A percentile compares a stretch with the other conserved stretches of the same genome.
phyloP scores from a whole-genome alignment of 1,140 invertebrate species.

The Temnothorax longispinosus region DNA sequence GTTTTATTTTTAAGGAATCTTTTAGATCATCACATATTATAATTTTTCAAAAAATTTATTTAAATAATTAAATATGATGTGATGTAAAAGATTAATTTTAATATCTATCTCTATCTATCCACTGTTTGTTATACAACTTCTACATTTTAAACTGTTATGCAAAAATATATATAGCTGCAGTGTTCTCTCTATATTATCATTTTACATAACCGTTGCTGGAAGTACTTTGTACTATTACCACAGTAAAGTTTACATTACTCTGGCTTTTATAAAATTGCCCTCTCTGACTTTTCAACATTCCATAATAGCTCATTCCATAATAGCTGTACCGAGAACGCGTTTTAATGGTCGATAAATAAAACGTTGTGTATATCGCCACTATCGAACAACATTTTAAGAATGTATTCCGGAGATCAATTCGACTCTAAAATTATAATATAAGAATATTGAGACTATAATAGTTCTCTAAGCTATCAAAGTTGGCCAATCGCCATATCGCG shows the following conservation, averaged over 20 bases:
- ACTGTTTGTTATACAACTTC: neutral
- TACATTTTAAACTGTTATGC: neutral
- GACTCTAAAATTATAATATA: neutral
- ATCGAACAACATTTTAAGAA: neutral
- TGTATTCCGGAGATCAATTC: neutral
- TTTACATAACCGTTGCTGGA: conserved; percentile 69
- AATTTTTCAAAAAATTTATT: too few species aligned
- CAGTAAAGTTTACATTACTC: conserved; percentile 23
- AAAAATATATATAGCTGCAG: conserved; percentile 3
- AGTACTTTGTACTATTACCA: conserved; percentile 64
- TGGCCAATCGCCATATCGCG: neutral
- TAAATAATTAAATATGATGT: neutral
- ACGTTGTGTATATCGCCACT: neutral
- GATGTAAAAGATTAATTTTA: neutral
- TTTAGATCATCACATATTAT: too few species aligned
- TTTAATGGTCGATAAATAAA: conserved; percentile 16
- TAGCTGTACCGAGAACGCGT: neutral
- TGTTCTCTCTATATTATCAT: conserved; percentile 55
- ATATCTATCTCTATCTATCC: neutral
- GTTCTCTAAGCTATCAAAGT: neutral
- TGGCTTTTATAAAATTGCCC: conserved; percentile 14
- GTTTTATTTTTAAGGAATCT: too few species aligned
- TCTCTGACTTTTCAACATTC: conserved; percentile 1
- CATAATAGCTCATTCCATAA: neutral
- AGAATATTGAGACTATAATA: neutral